Evolutionary conservation across 2,797 vertebrate genomes (phyloP).

Genomic region (Sebastolobus altivelis): DNA sequence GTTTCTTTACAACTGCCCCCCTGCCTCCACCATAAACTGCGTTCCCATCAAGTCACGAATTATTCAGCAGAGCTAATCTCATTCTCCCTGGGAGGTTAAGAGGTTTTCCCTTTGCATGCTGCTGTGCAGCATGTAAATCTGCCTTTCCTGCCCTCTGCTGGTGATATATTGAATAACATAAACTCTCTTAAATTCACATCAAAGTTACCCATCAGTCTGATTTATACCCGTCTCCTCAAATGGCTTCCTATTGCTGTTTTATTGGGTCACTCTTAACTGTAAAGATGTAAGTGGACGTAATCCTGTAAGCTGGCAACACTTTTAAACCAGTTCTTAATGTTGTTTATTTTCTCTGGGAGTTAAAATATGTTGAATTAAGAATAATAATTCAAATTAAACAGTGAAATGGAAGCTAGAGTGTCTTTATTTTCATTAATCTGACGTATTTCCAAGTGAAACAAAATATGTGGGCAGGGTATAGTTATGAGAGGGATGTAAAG

Average conservation of each 20-base stretch:
- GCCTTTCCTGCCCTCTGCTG: conserved; percentile 70
- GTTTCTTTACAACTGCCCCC: conserved; percentile 7
- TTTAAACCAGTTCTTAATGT: background rate
- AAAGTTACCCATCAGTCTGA: background rate
- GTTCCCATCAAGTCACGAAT: conserved; percentile 26
- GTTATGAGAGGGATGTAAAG: background rate
- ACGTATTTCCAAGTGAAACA: background rate
- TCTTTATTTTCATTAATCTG: background rate
- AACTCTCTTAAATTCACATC: background rate
- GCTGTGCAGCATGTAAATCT: conserved; percentile 28
- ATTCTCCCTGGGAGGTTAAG: conserved; percentile 24
- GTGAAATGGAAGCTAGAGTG: background rate
- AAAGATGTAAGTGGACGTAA: background rate
- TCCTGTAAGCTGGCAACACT: background rate
- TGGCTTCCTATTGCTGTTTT: background rate
- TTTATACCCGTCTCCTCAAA: background rate
- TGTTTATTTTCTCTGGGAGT: background rate
- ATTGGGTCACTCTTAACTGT: background rate
- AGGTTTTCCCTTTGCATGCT: background rate
- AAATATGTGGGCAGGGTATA: background rate
- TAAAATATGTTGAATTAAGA: background rate
- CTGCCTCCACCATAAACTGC: background rate
- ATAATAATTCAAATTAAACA: background rate
- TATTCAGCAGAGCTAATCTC: conserved; percentile 47
- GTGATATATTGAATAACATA: conserved; percentile 27